Base-by-base conservation (phyloP, 2,797 vertebrate species). In the Distichodus sexfasciatus region DNA sequence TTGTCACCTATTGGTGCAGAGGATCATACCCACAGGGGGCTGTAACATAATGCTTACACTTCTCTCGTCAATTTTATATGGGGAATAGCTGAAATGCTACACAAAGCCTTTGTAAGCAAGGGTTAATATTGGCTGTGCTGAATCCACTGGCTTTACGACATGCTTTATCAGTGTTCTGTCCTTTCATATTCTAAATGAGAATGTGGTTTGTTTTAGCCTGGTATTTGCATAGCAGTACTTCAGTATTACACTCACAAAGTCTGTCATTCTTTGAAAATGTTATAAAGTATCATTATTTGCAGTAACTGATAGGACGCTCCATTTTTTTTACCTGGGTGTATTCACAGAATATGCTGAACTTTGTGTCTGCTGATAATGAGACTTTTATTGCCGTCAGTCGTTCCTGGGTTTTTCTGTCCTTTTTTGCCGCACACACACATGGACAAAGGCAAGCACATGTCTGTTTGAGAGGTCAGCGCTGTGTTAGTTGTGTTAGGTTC, bases 311-410 rank as follows among this genome's bases (percentile, higher is more conserved):
- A 14, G 6, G 11, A 21, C 2, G 8, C 7, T 38, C 7, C 11
- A 36, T 33, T 46, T 43, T 43, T 6, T 31, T 23, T 36, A 7
- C 21, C 7, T 48, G 6, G 28, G 48, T 66, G 21, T 46, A 17
- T 66, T 64, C 6, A 28, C 9, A 36, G 4, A 24, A 28, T 7
- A 2, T 40, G 4, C 14, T 71, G 66, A 64, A 74, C 77, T 71
- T 76, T 79, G 69, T 66, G 48, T 59, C 46, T 36, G 6, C 24
- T 71, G 64, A 76, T 76, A 72, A 23, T 40, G 31, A 36, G 17
- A 44, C 29, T 54, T 73, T 71, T 76, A 74, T 51, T 76, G 55
- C 54, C 50, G 15, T 57, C 14, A 11, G 15, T 38, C 15, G 48
- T 14, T 35, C 31, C 29, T 35, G 48, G 36, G 51, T 41, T 17